A percentile compares a stretch with the other conserved stretches of the same genome.
Conservation (phyloP, 2,888 invertebrate species). For the Andrena camellia region DNA sequence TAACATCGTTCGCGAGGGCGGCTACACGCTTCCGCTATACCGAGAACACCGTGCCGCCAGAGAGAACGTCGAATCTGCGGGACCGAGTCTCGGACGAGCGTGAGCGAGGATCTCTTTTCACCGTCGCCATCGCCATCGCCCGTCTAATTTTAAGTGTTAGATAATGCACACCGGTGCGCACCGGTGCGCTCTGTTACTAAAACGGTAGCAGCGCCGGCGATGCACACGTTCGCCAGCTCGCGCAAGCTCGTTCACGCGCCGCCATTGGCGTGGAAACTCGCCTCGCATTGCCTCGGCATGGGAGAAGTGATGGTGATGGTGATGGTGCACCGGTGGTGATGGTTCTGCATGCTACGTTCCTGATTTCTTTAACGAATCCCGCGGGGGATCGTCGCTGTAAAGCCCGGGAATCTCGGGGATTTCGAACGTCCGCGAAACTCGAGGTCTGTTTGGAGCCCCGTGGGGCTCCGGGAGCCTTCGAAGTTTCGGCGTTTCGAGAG, state of each 20-base stretch:
- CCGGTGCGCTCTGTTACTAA: conserved; percentile 73
- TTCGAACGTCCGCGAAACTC: conserved; percentile 11
- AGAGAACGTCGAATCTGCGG: conserved; percentile 27
- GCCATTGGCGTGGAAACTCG: conserved; percentile 48
- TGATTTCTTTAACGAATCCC: conserved; percentile 35
- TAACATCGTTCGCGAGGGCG: conserved; percentile 21
- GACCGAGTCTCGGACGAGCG: conserved; percentile 21
- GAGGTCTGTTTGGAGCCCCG: not conserved
- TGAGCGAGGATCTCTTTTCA: conserved; percentile 54
- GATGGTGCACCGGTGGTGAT: conserved; percentile 13
- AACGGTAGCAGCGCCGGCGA: conserved; percentile 67
- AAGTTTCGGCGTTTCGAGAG: conserved; percentile 3
- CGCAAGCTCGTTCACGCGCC: conserved; percentile 39
- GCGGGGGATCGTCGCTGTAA: not conserved
- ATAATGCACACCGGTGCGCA: conserved; percentile 79
- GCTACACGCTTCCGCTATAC: not conserved
- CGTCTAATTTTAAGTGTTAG: conserved; percentile 84
- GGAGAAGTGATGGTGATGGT: not conserved
- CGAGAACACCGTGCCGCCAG: not conserved
- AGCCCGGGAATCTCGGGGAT: conserved; percentile 19
- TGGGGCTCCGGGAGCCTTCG: not conserved
- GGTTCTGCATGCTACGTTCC: not conserved
- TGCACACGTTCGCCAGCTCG: conserved; percentile 47
- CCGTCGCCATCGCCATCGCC: conserved; percentile 76
- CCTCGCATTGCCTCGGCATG: conserved; percentile 23